phyloP scores from a whole-genome alignment of 1,140 invertebrate species.

The Trichomalopsis sarcophagae region DNA sequence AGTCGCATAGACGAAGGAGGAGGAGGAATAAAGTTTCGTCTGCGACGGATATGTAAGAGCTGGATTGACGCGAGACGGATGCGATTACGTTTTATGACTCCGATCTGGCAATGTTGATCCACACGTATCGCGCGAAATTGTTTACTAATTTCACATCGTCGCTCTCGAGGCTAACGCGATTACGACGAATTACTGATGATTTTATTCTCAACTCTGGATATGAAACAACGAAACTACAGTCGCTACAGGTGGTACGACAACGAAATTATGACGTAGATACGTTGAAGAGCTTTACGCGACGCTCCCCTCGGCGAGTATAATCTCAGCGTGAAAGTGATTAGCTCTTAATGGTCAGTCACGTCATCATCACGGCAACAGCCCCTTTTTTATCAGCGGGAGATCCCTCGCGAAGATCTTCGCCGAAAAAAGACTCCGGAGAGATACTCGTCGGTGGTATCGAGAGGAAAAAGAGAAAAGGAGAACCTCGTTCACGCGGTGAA shows the following conservation, averaged over 20 bases:
- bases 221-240: too few relatives aligned
- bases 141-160: not conserved
- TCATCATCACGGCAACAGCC: slow-evolving; percentile 7
- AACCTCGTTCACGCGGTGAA: slow-evolving; percentile 45
- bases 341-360: slow-evolving; percentile 25
- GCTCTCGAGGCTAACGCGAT: too few relatives aligned
- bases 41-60: not conserved
- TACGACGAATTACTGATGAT: too few relatives aligned
- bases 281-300: too few relatives aligned
- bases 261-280: not conserved
- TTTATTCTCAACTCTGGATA: too few relatives aligned
- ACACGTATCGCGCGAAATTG: not conserved
- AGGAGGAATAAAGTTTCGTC: slow-evolving; percentile 2
- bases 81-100: not conserved
- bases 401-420: not conserved
- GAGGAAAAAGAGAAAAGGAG: not conserved
- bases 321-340: not conserved
- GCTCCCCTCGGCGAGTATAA: too few relatives aligned
- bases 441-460: not conserved
- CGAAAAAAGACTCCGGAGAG: not conserved
- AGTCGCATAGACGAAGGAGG: not conserved
- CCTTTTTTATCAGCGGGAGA: not conserved
- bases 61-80: not conserved
- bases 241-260: too few relatives aligned
- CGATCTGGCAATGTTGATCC: not conserved